Conservation (phyloP, 2,113 vertebrate species). For the Tichodroma muraria region DNA sequence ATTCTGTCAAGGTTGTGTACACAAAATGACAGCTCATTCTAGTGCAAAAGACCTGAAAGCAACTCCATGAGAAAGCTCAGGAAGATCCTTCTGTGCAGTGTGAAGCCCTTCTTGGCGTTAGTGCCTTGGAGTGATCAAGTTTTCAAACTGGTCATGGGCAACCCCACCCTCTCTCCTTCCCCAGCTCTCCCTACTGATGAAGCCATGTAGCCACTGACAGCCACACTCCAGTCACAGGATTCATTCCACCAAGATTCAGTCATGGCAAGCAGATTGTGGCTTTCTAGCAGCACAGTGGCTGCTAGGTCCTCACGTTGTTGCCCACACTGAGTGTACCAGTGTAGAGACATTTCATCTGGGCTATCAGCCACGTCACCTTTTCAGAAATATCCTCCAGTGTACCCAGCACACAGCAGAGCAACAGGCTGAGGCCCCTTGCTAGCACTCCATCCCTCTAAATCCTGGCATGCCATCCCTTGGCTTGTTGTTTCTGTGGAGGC, state of each 20-base stretch:
- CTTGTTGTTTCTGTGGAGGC: background rate
- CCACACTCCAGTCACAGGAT: background rate
- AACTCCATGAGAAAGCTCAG: background rate
- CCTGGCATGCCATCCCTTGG: accelerated
- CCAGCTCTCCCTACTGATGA: background rate
- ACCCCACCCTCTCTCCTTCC: background rate
- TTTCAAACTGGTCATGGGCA: background rate
- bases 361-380: background rate
- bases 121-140: background rate
- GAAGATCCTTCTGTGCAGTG: background rate
- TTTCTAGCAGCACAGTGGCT: background rate
- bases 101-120: background rate
- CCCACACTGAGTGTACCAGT: background rate
- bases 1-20: background rate
- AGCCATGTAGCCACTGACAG: background rate
- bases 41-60: background rate
- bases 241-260: background rate
- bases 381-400: background rate
- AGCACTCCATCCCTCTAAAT: background rate
- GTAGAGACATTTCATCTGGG: background rate
- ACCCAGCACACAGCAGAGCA: background rate
- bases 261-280: background rate
- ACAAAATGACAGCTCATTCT: background rate
- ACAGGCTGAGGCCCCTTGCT: background rate
- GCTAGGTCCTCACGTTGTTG: background rate